Conservation (phyloP, 1,140 invertebrate genomes). For the Charaxes varanes region DNA sequence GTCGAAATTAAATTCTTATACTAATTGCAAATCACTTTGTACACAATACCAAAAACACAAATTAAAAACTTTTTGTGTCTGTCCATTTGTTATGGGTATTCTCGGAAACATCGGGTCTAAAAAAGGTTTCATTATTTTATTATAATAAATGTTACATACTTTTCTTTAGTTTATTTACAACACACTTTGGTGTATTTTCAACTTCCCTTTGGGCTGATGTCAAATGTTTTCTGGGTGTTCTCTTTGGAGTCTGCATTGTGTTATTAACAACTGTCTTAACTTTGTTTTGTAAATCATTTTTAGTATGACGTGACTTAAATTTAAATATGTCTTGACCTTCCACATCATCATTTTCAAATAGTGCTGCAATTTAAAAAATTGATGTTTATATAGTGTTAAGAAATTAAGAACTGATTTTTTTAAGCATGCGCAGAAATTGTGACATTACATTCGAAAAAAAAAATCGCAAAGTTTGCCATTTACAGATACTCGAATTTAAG, state of each 20-base stretch:
- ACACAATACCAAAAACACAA: too few species aligned
- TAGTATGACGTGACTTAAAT: constrained; percentile 61
- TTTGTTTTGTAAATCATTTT: constrained; percentile 55
- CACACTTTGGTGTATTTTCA: constrained; percentile 49
- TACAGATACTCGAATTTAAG: too few species aligned
- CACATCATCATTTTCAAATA: constrained; percentile 59
- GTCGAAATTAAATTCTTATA: too few species aligned
- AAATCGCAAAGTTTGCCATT: neutral
- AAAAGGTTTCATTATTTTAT: constrained; percentile 2
- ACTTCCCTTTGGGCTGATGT: constrained; percentile 20
- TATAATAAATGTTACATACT: constrained; percentile 40
- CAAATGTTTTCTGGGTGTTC: constrained; percentile 39
- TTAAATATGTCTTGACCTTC: constrained; percentile 61
- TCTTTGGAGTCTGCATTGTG: constrained; percentile 31
- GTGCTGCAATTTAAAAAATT: constrained; percentile 37
- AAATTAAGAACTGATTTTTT: neutral
- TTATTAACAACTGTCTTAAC: constrained; percentile 40
- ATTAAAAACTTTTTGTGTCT: too few species aligned
- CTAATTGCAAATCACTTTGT: too few species aligned
- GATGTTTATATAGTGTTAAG: neutral
- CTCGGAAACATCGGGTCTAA: too few species aligned
- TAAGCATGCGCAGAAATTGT: too few species aligned
- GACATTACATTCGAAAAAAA: too few species aligned
- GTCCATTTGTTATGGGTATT: too few species aligned
- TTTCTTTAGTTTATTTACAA: constrained; percentile 57